Base-by-base conservation (phyloP, 2,797 vertebrate species). In the Percopsis omiscomaycus region DNA sequence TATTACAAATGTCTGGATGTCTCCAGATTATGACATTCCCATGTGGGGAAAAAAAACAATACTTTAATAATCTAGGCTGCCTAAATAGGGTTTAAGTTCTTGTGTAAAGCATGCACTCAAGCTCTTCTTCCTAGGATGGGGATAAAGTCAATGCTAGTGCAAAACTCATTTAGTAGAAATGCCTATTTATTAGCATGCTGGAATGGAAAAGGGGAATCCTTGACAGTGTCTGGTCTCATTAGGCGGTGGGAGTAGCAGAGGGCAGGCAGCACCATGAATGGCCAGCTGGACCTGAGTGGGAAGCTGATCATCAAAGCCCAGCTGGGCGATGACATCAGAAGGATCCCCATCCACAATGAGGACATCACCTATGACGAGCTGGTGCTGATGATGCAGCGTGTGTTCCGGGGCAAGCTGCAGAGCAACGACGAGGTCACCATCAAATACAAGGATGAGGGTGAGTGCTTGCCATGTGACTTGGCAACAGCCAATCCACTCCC, bases 301-400 rank as follows among this genome's bases (percentile, higher is more conserved):
- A 99, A 99, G 91, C 93, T 99, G 80, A 99, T 99, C 83, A 99
- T 99, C 85, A 99, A 99, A 93, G 97, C 97, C 86, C 97, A 98
- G 85, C 80, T 99, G 84, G 97, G 97, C 2, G 97, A 99, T 29
- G 97, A 99, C 86, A 99, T 99, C 84, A 93, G 97, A 60, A 95
- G 97, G 75, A 99, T 99, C 88, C 98, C 98, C 61, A 99, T 99
- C 84, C 98, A 99, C 80, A 99, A 99, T 83, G 97, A 99, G 90
- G 97, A 99, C 85, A 99, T 99, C 75, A 99, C 98, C 52, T 99
- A 99, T 2, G 98, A 99, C 77, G 98, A 99, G 79, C 91, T 99
- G 82, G 95, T 99, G 83, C 90, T 99, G 79, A 99, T 99, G 98
- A 99, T 99, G 98, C 97, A 99, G 29, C 93, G 98, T 51, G 97